phyloP scores from a whole-genome alignment of 1,140 invertebrate species.

The Trichonephila inaurata region DNA sequence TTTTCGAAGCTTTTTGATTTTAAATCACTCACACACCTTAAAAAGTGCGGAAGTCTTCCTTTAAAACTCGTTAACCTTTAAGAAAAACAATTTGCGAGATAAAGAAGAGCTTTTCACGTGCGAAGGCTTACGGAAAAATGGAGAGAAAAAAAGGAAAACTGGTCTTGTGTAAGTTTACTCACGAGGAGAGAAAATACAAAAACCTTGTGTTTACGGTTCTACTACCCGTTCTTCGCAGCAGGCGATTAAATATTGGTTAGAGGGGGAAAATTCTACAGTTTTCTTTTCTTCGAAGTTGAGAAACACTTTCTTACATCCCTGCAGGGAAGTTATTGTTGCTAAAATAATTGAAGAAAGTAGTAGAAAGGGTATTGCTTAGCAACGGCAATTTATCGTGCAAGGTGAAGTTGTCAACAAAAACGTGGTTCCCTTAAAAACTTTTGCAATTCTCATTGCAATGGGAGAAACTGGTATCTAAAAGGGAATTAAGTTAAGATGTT shows the following conservation, averaged over 20 bases:
- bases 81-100: neutral
- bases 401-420: no score
- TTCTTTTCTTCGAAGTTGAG: neutral
- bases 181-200: neutral
- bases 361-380: no score
- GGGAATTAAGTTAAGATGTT: no score
- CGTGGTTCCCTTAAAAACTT: no score
- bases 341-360: no score
- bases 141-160: neutral
- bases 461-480: no score
- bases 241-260: neutral
- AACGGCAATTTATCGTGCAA: no score
- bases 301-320: neutral
- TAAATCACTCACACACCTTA: neutral
- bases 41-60: neutral
- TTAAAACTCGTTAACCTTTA: constrained; percentile 7
- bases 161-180: constrained; percentile 8
- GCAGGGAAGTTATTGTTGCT: no score
- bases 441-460: no score
- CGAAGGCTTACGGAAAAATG: neutral
- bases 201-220: neutral
- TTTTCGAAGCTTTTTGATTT: no score
- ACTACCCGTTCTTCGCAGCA: neutral
- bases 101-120: neutral
- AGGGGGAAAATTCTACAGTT: neutral